These are phyloP conservation scores for Solenodon paradoxus DNA, from an alignment of 2,113 vertebrate genomes.

Conservation along the genomic window DNA sequence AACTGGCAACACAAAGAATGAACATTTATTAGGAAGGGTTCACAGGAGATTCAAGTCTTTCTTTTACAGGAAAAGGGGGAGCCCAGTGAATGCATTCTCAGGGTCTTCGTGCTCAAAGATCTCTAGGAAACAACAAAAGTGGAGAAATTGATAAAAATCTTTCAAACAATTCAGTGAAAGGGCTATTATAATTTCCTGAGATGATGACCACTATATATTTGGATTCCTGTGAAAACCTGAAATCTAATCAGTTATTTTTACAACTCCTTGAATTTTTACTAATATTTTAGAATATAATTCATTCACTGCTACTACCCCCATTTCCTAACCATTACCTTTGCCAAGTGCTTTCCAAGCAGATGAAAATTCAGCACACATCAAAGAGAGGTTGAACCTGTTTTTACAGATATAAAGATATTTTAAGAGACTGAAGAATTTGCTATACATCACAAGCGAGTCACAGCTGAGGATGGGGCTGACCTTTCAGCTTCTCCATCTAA, in stretches of 20 bases:
- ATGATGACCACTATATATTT: not conserved
- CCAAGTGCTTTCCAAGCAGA: not conserved
- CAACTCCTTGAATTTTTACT: not conserved
- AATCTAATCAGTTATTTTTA: not conserved
- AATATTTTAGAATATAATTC: not conserved
- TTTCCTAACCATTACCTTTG: not conserved
- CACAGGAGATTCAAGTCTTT: not conserved
- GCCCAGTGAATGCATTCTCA: not conserved
- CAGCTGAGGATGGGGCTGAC: not conserved
- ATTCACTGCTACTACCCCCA: not conserved
- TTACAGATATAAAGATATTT: not conserved
- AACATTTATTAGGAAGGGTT: not conserved
- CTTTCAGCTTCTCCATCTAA: not conserved
- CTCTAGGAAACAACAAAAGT: not conserved
- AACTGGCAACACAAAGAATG: not conserved
- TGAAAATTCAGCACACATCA: not conserved
- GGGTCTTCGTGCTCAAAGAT: not conserved
- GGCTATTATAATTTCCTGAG: not conserved
- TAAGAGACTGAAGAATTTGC: not conserved
- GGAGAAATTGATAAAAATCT: not conserved
- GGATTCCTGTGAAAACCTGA: slow-evolving; percentile 26
- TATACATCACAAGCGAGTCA: not conserved
- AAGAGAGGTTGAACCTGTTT: not conserved
- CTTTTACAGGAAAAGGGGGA: not conserved
- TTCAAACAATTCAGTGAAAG: no score